phyloP scores from a whole-genome alignment of 2,888 invertebrate species.

The Zele albiditarsus region DNA sequence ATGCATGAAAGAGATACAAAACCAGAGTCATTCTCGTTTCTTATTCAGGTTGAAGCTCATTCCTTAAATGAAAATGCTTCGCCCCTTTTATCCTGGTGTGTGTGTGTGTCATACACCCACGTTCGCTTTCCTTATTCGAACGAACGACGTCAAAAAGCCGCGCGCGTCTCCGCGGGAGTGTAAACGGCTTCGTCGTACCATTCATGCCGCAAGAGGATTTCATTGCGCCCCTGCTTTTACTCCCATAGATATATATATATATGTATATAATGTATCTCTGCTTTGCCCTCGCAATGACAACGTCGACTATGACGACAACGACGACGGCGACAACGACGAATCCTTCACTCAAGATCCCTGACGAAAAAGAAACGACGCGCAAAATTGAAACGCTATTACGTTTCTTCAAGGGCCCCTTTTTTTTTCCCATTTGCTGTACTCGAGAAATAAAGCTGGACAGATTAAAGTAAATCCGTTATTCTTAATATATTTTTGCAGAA shows the following conservation, averaged over 20 bases:
- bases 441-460: conserved; percentile 14
- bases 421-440: conserved; percentile 8
- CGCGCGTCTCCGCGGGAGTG: conserved; percentile 13
- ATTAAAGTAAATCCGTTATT: conserved; percentile 35
- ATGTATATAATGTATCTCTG: neutral
- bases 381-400: conserved; percentile 37
- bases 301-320: neutral
- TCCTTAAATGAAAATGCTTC: conserved; percentile 61
- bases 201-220: conserved; percentile 43
- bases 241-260: neutral
- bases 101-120: conserved; percentile 11
- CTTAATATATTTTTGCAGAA: conserved; percentile 35
- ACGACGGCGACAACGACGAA: conserved; percentile 14
- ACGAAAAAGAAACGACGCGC: conserved; percentile 18
- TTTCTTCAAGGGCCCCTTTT: conserved; percentile 17
- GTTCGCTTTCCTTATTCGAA: neutral
- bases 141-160: conserved; percentile 39
- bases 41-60: conserved; percentile 48
- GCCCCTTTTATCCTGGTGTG: conserved; percentile 36
- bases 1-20: neutral
- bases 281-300: neutral
- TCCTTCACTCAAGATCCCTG: conserved; percentile 14
- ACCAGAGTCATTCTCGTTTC: neutral
- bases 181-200: conserved; percentile 19
- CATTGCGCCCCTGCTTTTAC: neutral